These are phyloP conservation scores for Boloria euphrosyne DNA, from an alignment of 2,888 invertebrate genomes.

Conservation along the genomic window DNA sequence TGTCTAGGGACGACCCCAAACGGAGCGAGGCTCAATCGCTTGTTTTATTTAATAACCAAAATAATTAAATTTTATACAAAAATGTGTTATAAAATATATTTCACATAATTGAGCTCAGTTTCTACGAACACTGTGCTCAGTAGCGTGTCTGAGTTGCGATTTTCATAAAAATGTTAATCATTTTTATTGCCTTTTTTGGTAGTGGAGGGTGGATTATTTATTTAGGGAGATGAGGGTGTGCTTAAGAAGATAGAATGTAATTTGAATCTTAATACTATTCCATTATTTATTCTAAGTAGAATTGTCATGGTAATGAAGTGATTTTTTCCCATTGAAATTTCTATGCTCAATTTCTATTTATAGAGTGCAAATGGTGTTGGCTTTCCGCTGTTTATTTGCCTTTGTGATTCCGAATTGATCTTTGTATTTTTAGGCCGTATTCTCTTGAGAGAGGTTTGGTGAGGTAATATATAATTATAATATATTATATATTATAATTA, in stretches of 20 bases:
- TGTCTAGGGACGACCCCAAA: too few species aligned
- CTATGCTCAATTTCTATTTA: constrained; percentile 38
- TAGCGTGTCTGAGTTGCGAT: constrained; percentile 11
- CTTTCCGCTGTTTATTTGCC: not conserved
- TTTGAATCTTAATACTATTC: constrained; percentile 73
- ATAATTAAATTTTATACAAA: too few species aligned
- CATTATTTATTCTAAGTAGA: constrained; percentile 75
- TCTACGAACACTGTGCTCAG: constrained; percentile 15
- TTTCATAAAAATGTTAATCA: constrained; percentile 48
- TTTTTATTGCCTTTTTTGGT: constrained; percentile 40
- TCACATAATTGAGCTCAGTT: not conserved
- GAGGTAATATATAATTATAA: too few species aligned
- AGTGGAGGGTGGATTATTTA: constrained; percentile 54
- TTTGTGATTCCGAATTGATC: not conserved
- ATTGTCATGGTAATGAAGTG: constrained; percentile 53
- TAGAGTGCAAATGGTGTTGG: not conserved
- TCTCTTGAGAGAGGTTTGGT: too few species aligned
- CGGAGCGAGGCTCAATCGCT: too few species aligned
- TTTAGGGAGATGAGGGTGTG: constrained; percentile 55
- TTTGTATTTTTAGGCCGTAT: too few species aligned
- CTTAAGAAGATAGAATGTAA: constrained; percentile 71
- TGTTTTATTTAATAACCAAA: too few species aligned
- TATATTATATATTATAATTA: too few species aligned
- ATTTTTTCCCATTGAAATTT: constrained; percentile 57
- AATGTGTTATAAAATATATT: not conserved